phyloP scores from a whole-genome alignment of 2,797 vertebrate genomes.

The Channa striata region DNA sequence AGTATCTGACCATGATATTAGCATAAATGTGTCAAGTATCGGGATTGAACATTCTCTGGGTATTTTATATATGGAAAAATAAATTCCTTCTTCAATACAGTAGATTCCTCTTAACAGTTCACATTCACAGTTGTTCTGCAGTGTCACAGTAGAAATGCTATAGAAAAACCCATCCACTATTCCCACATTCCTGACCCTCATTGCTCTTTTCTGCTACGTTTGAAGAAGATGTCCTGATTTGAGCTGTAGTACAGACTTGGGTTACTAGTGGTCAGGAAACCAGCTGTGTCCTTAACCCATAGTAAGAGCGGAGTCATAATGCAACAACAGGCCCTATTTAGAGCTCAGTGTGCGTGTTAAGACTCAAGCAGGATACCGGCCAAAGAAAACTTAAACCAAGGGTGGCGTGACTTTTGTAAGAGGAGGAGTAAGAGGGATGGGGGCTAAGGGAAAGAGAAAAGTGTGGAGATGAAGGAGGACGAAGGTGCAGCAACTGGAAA shows the following conservation, averaged over 20 bases:
- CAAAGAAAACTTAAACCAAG: slow-evolving; percentile 60
- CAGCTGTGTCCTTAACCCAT: background rate
- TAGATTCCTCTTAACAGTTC: slow-evolving; percentile 10
- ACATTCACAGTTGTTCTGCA: slow-evolving; percentile 18
- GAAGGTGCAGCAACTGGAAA: background rate
- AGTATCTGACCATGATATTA: no score
- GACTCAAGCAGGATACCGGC: slow-evolving; percentile 20
- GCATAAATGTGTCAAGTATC: no score
- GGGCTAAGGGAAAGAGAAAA: slow-evolving; percentile 22
- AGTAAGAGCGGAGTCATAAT: slow-evolving; percentile 28
- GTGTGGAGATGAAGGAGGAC: slow-evolving; percentile 18
- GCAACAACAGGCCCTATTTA: slow-evolving; percentile 31
- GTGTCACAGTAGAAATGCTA: slow-evolving; percentile 15
- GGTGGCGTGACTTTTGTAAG: slow-evolving; percentile 50
- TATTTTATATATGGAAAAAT: background rate
- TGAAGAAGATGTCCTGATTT: slow-evolving; percentile 13
- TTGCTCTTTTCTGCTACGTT: background rate
- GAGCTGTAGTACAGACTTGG: background rate
- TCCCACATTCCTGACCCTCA: background rate
- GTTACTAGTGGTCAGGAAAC: slow-evolving; percentile 35
- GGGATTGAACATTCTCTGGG: no score
- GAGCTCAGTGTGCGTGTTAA: background rate
- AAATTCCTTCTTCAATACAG: slow-evolving; percentile 7
- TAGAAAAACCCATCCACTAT: background rate
- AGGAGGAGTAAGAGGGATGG: slow-evolving; percentile 23